Conservation (phyloP, 2,113 vertebrate species). For the Cottus gobio region DNA sequence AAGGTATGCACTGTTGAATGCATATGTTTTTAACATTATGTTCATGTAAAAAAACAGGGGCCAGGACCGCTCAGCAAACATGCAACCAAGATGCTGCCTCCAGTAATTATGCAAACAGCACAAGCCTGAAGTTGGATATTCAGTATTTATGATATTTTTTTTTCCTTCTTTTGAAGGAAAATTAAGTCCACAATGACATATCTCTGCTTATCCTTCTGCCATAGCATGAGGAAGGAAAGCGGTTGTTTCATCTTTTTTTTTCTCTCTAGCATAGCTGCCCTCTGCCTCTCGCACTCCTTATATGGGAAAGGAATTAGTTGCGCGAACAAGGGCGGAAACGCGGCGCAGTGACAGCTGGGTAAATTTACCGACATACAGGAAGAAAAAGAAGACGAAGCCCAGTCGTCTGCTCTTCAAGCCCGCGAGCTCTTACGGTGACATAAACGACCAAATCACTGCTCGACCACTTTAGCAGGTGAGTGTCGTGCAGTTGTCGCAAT, state of each 20-base stretch:
- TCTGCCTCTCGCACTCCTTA: conserved; percentile 78
- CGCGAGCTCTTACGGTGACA: conserved; percentile 34
- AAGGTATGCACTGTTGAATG: background rate
- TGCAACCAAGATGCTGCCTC: background rate
- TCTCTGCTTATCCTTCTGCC: background rate
- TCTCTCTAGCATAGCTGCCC: conserved; percentile 9
- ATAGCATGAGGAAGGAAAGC: conserved; percentile 15
- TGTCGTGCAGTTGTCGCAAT: no score
- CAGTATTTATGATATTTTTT: background rate
- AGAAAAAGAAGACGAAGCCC: conserved; percentile 69
- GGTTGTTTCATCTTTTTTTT: conserved; percentile 27
- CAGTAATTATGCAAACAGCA: background rate
- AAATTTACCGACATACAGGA: conserved; percentile 72
- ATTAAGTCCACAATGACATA: background rate
- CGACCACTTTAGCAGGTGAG: conserved; percentile 66
- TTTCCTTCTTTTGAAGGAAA: background rate
- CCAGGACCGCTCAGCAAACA: background rate
- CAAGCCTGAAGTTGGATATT: background rate
- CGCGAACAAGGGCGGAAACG: conserved; percentile 79
- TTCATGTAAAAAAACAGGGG: background rate
- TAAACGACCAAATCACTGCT: conserved; percentile 65
- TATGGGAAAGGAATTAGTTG: conserved; percentile 82
- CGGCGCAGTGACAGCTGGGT: conserved; percentile 81
- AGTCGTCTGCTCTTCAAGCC: conserved; percentile 18
- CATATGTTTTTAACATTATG: background rate